Evolutionary conservation across 2,888 invertebrate genomes (phyloP), one percentile per base, ranked within the genome.

Genomic region (Drosophila quinaria): DNA sequence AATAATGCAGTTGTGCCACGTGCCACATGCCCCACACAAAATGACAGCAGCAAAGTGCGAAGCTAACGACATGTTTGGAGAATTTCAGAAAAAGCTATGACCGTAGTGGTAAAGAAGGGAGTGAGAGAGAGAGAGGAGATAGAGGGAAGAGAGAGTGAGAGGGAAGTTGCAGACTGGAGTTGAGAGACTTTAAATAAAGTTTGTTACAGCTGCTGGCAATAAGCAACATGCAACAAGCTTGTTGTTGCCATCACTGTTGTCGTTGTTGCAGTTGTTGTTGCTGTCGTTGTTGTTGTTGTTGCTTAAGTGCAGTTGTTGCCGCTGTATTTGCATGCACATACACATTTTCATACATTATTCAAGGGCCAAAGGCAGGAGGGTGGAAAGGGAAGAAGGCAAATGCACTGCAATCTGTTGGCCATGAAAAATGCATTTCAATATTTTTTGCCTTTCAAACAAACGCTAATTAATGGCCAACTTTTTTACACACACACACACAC

Each of bases 371-470:
- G 46, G n/a, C 22, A 11, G 2, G 1, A 1, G 49, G 39, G 4
- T n/a, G 6, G 17, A 9, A 9, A 29, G 37, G 0, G 17, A 4
- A 2, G 29, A 41, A 3, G 46, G 37, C 11, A 22, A 22, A 31
- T 64, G 68, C 58, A 51, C 11, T 15, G 61, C 44, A 49, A 52
- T 47, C 55, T 52, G 52, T 37, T 56, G 63, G 4, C 70, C 74
- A 81, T 89, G 72, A 80, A 89, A 83, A 83, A 83, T 89, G 84
- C 84, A 87, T 87, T 83, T 83, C 87, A 83, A 80, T 80, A 75
- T 68, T 58, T 67, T 79, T 74, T 52, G 15, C n/a, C n/a, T 15
- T 25, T 13, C 17, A 10, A 35, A 47, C 46, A 37, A 58, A 77
- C 84, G 66, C 73, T 89, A 83, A 83, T 83, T 83, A 83, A 87